Base-by-base conservation (phyloP, 2,888 invertebrate species). In the Caenorhabditis macrosperma region DNA sequence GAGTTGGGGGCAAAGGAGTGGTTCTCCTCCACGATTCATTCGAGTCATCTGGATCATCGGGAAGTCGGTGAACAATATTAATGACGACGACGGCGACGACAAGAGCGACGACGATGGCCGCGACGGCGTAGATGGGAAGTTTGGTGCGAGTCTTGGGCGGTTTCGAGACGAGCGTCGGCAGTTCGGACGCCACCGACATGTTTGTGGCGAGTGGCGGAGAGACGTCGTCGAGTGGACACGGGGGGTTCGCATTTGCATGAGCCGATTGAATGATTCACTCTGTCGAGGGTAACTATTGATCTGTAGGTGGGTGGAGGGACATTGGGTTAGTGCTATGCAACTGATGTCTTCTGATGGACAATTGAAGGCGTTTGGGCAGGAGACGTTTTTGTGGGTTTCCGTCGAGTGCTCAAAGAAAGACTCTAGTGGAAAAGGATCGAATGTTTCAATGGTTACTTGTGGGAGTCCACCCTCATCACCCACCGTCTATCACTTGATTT, bases 91-190 rank as follows among this genome's bases (percentile, higher is more conserved):
- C 79, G 22, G 61, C 48, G 20, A 74, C 28, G 7, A 64, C 79
- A 6, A 79, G 74, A 50, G 60, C 74, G 17, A 79, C 60, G 7
- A 79, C 79, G 17, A 79, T 69, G 1, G 79, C 79, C 33, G 74
- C 46, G 35, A 79, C 50, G 17, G 72, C 28, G 41, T 78, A 78
- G 33, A 78, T 78, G 28, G 71, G 71, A 28, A 78, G 66, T 55
- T 68, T 72, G 9, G 72, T 61, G 9, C 69, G 77, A 22, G 77
- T 69, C 41, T 77, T 77, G 4, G 67, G 61, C 15, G 78, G 67
- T 46, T 64, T 71, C 24, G 72, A 46, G 17, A 72, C 41, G 26
- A 61, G 44, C n/a, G 60, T 61, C 54, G 78, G 78, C 24, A 72
- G 55, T 54, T 78, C 71, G 30, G 66, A 66, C n/a, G 72, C 44